A percentile compares a stretch with the other conserved stretches of the same genome.
Evolutionary conservation across 2,797 vertebrate species (phyloP).

Genomic region (Siniperca obscura): DNA sequence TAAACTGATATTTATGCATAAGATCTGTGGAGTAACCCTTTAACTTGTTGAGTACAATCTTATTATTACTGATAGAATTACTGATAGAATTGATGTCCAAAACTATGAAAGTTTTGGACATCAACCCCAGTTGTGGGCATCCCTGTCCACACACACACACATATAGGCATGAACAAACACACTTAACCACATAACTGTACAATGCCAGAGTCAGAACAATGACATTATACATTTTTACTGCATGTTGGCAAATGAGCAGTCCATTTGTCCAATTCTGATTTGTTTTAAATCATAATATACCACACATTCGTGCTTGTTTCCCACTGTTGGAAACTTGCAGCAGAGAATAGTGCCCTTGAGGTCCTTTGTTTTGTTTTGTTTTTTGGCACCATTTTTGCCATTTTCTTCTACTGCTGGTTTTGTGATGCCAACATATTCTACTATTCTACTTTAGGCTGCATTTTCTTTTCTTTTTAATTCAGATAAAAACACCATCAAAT

Average conservation of each 20-base stretch:
- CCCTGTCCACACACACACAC: background rate
- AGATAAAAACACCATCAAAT: slow-evolving; percentile 3
- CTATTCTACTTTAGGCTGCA: slow-evolving; percentile 1
- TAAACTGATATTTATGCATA: background rate
- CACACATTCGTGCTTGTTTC: slow-evolving; percentile 23
- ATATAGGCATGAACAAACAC: background rate
- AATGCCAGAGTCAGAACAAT: slow-evolving; percentile 24
- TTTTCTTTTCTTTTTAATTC: background rate
- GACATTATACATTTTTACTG: slow-evolving; percentile 26
- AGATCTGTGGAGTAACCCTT: background rate
- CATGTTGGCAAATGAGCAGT: background rate
- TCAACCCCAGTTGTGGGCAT: slow-evolving; percentile 32
- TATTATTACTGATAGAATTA: background rate
- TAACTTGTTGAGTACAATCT: background rate
- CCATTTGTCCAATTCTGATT: slow-evolving; percentile 41
- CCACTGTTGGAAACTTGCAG: slow-evolving; percentile 32
- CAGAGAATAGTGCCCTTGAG: slow-evolving; percentile 21
- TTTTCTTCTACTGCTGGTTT: slow-evolving; percentile 22
- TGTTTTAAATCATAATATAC: slow-evolving; percentile 31
- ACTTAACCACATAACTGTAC: slow-evolving; percentile 10
- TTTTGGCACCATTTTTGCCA: slow-evolving; percentile 3
- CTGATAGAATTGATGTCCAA: background rate
- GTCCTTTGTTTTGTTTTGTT: slow-evolving; percentile 5
- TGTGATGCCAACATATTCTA: slow-evolving; percentile 16
- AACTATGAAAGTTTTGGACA: background rate